Evolutionary conservation across 2,888 invertebrate species (phyloP).

Genomic region (Caenorhabditis doughertyi): DNA sequence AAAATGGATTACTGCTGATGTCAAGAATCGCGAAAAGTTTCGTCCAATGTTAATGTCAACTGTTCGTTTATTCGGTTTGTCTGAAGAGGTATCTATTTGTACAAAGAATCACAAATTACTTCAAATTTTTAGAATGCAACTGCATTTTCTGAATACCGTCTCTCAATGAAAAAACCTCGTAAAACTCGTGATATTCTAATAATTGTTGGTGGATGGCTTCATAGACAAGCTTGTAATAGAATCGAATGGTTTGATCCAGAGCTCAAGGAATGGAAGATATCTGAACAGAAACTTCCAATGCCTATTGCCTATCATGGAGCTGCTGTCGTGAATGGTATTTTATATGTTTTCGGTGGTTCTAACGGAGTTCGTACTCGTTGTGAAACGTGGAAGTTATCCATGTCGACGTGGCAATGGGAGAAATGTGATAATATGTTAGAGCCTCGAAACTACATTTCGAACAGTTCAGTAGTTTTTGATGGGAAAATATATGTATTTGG

Average conservation of each 20-base stretch:
- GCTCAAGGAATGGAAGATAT: conserved; percentile 33
- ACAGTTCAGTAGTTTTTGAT: conserved; percentile 57
- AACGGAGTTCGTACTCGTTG: conserved; percentile 38
- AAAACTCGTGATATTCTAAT: conserved; percentile 47
- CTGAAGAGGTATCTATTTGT: conserved; percentile 2
- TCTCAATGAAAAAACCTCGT: conserved; percentile 40
- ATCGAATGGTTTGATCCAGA: conserved; percentile 62
- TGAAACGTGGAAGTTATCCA: conserved; percentile 55
- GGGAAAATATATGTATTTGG: conserved; percentile 66
- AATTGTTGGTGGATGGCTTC: conserved; percentile 58
- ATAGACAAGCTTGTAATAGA: conserved; percentile 42
- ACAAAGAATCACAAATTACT: not conserved
- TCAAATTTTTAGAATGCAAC: conserved; percentile 16
- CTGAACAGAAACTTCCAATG: conserved; percentile 32
- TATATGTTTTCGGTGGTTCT: conserved; percentile 59
- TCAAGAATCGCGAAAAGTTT: conserved; percentile 18
- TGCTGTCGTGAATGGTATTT: conserved; percentile 33
- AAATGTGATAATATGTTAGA: conserved; percentile 59
- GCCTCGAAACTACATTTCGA: conserved; percentile 59
- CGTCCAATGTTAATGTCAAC: conserved; percentile 34
- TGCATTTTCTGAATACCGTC: conserved; percentile 13
- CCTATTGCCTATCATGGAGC: conserved; percentile 57
- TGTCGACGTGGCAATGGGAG: conserved; percentile 39
- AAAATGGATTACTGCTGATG: conserved; percentile 44
- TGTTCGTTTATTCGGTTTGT: conserved; percentile 18